Conservation (phyloP, 2,113 vertebrate species). For the Hyperopisus bebe region DNA sequence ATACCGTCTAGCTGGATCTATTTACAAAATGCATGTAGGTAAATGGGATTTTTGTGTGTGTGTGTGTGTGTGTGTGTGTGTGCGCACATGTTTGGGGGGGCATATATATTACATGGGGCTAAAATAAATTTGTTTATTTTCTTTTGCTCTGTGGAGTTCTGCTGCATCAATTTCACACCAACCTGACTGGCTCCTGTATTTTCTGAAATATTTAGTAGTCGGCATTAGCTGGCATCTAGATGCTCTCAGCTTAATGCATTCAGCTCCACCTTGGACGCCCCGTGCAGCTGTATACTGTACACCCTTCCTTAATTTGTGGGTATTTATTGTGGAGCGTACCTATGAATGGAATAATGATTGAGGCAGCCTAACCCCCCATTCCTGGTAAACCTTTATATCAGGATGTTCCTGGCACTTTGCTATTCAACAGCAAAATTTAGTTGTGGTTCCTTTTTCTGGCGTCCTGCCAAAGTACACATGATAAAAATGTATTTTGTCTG, state of each 20-base stretch:
- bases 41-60: not conserved
- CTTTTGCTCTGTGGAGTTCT: not conserved
- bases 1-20: not conserved
- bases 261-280: not conserved
- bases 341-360: conserved; percentile 3
- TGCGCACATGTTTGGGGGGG: too few species aligned
- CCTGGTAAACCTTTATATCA: not conserved
- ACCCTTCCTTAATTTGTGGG: conserved; percentile 1
- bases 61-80: not conserved
- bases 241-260: conserved; percentile 12
- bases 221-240: not conserved
- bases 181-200: conserved; percentile 4
- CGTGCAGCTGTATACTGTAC: not conserved
- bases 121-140: not conserved
- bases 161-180: not conserved
- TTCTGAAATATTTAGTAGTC: conserved; percentile 4
- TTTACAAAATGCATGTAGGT: not conserved
- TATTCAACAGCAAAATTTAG: not conserved
- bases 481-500: not conserved
- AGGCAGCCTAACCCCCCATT: not conserved
- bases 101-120: not conserved
- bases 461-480: not conserved
- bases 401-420: not conserved
- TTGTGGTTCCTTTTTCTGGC: not conserved
- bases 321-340: not conserved